These are phyloP conservation scores for Apodemia arnacis DNA, from an alignment of 2,888 invertebrate genomes.

Conservation along the genomic window DNA sequence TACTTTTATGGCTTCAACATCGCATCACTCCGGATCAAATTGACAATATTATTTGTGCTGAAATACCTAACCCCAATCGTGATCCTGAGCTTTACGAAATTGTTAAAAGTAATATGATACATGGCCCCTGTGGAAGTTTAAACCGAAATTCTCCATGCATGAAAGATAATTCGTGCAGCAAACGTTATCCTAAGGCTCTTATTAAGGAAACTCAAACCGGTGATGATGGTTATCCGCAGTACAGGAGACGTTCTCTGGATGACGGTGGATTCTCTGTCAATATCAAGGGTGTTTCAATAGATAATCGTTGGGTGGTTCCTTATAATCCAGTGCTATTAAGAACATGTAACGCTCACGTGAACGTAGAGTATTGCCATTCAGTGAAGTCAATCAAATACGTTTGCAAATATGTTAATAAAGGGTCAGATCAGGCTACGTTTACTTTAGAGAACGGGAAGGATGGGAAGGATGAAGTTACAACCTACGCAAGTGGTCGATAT, in stretches of 20 bases:
- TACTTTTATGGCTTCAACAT: too few relatives aligned
- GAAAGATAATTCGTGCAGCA: slow-evolving; percentile 45
- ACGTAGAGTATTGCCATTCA: slow-evolving; percentile 8
- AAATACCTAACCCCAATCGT: slow-evolving; percentile 35
- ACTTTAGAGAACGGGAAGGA: slow-evolving; percentile 53
- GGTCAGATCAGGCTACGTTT: slow-evolving; percentile 52
- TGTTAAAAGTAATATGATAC: slow-evolving; percentile 56
- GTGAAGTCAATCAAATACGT: slow-evolving; percentile 12
- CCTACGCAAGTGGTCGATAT: slow-evolving; percentile 67
- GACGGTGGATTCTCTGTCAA: slow-evolving; percentile 17
- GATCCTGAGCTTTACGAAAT: slow-evolving; percentile 28
- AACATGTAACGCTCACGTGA: slow-evolving; percentile 69
- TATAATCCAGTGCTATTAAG: slow-evolving; percentile 69
- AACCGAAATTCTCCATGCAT: slow-evolving; percentile 55
- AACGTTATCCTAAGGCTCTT: slow-evolving; percentile 43
- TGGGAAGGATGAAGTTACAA: slow-evolving; percentile 66
- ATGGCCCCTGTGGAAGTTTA: slow-evolving; percentile 58
- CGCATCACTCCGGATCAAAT: too few relatives aligned
- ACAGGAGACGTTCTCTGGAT: slow-evolving; percentile 12
- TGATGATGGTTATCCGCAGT: slow-evolving; percentile 17
- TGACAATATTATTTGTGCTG: slow-evolving; percentile 40
- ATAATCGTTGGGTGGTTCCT: slow-evolving; percentile 81
- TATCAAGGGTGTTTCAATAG: slow-evolving; percentile 49
- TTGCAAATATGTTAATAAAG: slow-evolving; percentile 20
- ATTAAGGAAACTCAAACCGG: slow-evolving; percentile 40